Evolutionary conservation across 1,140 invertebrate genomes (phyloP), one percentile per base, ranked within the genome.

Genomic region (Bombus picipes): DNA sequence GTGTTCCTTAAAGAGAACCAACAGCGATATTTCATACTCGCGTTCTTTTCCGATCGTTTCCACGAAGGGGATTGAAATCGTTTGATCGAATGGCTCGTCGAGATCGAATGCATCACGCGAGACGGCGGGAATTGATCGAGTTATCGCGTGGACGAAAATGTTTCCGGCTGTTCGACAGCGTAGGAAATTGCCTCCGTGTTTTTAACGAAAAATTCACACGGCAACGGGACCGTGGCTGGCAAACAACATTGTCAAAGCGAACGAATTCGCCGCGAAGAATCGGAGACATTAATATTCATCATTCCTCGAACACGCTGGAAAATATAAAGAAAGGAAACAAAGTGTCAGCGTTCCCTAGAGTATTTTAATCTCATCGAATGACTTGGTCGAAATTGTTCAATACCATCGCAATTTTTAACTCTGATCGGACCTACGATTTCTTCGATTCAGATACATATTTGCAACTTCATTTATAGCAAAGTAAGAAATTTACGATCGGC

Each of bases 61-160:
- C 2, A 37, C 65, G 57, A 62, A 62, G 32, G 47, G 47, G n/a
- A n/a, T 72, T 43, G 39, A 53, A 81, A 47, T 43, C 41, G 37
- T 32, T 53, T 25, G 53, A 62, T 74, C 53, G 59, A 74, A 83
- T 77, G 32, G 59, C 22, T 76, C 13, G 25, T 18, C 41, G 65
- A 68, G 32, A 66, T 37, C 34, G 66, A 68, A 25, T 77, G 62
- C 73, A 84, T 78, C 74, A n/a, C 43, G 68, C 62, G 65, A 70
- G 65, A 57, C 53, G 62, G 28, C 53, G 43, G 37, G 65, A 79
- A 84, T 84, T 70, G 73, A 71, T 77, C 76, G 80, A 83, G 81
- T 83, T 76, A 83, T 84, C 62, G 62, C 47, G 34, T 66, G 62
- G 65, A 77, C 82, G 74, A 78, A 78, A 78, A 83, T 77, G 65